phyloP scores from a whole-genome alignment of 2,888 invertebrate genomes.

The Tanytarsus gracilentus region DNA sequence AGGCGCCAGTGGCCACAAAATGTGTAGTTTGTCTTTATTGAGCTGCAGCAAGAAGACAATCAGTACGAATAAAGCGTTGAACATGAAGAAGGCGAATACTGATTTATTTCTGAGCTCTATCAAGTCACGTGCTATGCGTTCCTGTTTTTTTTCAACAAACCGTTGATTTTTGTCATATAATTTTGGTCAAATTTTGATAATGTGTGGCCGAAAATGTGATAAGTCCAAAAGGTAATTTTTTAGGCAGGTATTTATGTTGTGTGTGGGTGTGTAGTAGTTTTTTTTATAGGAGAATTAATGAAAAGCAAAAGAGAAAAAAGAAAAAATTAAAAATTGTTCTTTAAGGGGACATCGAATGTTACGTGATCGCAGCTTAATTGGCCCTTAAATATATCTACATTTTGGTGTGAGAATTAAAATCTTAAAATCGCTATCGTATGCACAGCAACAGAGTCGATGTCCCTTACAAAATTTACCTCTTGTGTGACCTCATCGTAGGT shows the following conservation, averaged over 20 bases:
- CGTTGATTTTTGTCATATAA: constrained; percentile 17
- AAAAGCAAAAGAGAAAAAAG: constrained; percentile 10
- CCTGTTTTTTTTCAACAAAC: constrained; percentile 47
- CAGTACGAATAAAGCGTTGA: constrained; percentile 98
- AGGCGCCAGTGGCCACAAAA: constrained; percentile 93
- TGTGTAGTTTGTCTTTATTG: constrained; percentile 96
- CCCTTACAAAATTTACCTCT: constrained; percentile 61
- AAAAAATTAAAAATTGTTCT: constrained; percentile 22
- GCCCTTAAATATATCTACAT: constrained; percentile 11
- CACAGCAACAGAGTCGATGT: constrained; percentile 3
- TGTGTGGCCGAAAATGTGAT: background rate
- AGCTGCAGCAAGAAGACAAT: constrained; percentile 98
- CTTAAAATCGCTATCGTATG: background rate
- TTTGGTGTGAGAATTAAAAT: background rate
- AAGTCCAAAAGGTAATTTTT: constrained; percentile 44
- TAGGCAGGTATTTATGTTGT: constrained; percentile 32
- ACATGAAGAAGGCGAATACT: constrained; percentile 97
- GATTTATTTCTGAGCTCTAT: constrained; percentile 94
- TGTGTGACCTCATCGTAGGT: constrained; percentile 81
- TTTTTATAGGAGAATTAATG: constrained; percentile 23
- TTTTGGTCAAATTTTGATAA: constrained; percentile 8
- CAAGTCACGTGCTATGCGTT: constrained; percentile 80
- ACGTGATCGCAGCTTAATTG: background rate
- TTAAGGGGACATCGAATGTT: constrained; percentile 21
- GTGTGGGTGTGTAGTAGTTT: constrained; percentile 3